Conservation (phyloP, 2,113 vertebrate genomes). For the Clupea harengus region DNA sequence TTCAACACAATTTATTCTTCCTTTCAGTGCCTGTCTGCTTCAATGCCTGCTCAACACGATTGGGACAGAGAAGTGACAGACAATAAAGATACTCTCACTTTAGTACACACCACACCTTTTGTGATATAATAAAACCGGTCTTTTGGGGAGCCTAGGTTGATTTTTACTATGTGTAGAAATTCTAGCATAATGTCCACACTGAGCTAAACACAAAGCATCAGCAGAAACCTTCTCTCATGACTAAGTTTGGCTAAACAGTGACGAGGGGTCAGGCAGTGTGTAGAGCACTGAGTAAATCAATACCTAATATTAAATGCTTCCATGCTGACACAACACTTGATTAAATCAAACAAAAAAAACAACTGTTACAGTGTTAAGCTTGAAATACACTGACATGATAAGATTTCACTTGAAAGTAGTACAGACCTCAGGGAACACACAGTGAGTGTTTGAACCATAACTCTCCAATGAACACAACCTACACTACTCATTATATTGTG, state of each 20-base stretch:
- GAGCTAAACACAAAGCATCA: not conserved
- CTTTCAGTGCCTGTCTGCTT: too few relatives aligned
- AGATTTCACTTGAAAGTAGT: not conserved
- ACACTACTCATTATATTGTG: too few relatives aligned
- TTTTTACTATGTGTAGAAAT: not conserved
- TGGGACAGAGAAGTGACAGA: too few relatives aligned
- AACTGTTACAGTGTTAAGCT: not conserved
- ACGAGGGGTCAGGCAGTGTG: not conserved
- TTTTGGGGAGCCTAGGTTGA: not conserved
- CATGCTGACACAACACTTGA: not conserved
- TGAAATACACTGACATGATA: not conserved
- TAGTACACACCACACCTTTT: not conserved
- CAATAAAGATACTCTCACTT: too few relatives aligned
- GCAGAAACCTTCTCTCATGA: not conserved
- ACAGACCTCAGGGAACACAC: not conserved
- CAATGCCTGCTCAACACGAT: too few relatives aligned
- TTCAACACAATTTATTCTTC: too few relatives aligned
- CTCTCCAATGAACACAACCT: too few relatives aligned
- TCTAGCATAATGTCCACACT: not conserved
- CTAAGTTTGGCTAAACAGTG: not conserved
- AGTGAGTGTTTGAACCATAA: not conserved
- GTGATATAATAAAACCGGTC: not conserved
- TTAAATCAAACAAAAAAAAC: not conserved
- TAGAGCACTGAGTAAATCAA: not conserved
- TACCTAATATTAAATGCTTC: not conserved